These are phyloP conservation scores for Ophion slaviceki DNA, from an alignment of 2,888 invertebrate genomes.

Conservation along the genomic window DNA sequence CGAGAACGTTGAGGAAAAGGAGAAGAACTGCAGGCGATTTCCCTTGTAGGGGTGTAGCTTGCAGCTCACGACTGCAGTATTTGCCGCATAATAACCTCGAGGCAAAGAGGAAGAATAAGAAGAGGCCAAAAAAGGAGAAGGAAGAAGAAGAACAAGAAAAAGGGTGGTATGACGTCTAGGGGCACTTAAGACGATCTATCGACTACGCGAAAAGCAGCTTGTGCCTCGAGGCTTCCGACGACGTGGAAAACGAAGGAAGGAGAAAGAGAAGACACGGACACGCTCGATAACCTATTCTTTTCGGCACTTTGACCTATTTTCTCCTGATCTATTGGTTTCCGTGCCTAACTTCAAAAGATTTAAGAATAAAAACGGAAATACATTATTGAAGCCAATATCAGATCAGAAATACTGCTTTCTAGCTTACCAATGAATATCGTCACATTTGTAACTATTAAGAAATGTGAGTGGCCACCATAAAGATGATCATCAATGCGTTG, in stretches of 20 bases:
- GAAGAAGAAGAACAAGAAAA: slow-evolving; percentile 64
- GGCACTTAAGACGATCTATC: slow-evolving; percentile 78
- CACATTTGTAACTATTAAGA: too few species aligned
- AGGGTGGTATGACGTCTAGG: slow-evolving; percentile 76
- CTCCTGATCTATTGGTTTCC: slow-evolving; percentile 72
- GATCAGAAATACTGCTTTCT: too few species aligned
- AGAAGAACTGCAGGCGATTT: slow-evolving; percentile 53
- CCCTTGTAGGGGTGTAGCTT: slow-evolving; percentile 41
- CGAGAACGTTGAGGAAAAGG: slow-evolving; percentile 3
- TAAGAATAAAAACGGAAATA: slow-evolving; percentile 1
- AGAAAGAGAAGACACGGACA: slow-evolving; percentile 40
- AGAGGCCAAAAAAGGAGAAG: slow-evolving; percentile 32
- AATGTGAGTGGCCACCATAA: too few species aligned
- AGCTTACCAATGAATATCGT: too few species aligned
- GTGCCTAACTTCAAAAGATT: slow-evolving; percentile 31
- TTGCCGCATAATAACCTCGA: slow-evolving; percentile 67
- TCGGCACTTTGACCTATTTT: slow-evolving; percentile 72
- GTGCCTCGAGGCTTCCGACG: slow-evolving; percentile 69
- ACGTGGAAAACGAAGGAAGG: slow-evolving; percentile 41
- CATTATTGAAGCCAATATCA: too few species aligned
- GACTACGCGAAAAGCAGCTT: slow-evolving; percentile 67
- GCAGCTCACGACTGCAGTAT: slow-evolving; percentile 65
- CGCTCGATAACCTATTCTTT: slow-evolving; percentile 71
- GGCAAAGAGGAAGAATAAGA: slow-evolving; percentile 49
- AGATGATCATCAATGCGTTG: too few species aligned